phyloP scores from a whole-genome alignment of 2,888 invertebrate genomes.

The Caenorhabditis sp. region DNA sequence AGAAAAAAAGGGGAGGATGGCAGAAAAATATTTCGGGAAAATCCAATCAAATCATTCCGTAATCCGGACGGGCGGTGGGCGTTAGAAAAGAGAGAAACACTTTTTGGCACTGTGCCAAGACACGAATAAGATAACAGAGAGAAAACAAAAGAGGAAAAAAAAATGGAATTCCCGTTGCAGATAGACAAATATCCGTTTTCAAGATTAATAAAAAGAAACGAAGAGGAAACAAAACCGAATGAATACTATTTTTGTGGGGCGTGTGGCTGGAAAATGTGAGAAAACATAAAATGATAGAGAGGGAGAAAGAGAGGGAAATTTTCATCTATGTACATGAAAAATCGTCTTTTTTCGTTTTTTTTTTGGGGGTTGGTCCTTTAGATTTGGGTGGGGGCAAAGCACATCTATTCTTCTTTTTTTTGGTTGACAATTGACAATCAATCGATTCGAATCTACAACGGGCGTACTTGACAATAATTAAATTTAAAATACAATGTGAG shows the following conservation, averaged over 20 bases:
- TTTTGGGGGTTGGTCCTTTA: neutral
- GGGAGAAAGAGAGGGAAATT: constrained; percentile 1
- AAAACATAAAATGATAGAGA: neutral
- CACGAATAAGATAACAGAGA: neutral
- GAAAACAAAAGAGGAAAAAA: constrained; percentile 2
- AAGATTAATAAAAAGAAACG: constrained; percentile 15
- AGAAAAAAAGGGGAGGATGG: neutral
- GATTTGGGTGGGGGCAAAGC: neutral
- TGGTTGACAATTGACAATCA: neutral
- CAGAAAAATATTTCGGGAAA: neutral
- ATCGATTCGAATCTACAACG: constrained; percentile 27
- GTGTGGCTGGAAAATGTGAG: neutral
- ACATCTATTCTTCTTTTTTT: constrained; percentile 6
- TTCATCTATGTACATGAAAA: constrained; percentile 52
- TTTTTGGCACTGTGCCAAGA: constrained; percentile 15
- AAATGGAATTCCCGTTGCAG: constrained; percentile 24
- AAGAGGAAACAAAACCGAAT: neutral
- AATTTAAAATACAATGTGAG: constrained; percentile 1
- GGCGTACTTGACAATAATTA: neutral
- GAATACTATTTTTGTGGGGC: neutral
- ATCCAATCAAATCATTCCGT: neutral
- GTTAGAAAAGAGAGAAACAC: neutral
- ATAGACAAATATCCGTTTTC: constrained; percentile 31
- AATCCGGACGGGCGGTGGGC: neutral
- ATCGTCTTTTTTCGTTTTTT: neutral